Evolutionary conservation across 92 coral and sea anemone species (phyloP).

Genomic region (Porites divaricata): DNA sequence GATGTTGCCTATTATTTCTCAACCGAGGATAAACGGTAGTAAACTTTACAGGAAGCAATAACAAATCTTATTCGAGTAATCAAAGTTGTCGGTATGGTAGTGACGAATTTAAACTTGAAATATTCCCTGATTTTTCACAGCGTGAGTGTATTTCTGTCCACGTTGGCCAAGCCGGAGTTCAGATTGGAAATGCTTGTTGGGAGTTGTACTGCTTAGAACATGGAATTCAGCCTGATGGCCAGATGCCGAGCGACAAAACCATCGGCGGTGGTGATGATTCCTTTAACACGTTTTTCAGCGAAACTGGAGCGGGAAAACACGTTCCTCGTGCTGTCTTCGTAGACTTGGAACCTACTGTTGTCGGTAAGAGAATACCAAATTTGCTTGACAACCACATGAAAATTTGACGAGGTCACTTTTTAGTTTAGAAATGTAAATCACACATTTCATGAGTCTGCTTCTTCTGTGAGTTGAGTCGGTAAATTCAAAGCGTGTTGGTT

Average conservation of each 20-base stretch:
- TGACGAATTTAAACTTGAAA: too few species aligned
- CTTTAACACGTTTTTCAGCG: slow-evolving; percentile 95
- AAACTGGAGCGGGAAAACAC: slow-evolving; percentile 95
- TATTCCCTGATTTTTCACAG: slow-evolving; percentile 23
- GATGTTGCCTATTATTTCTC: too few species aligned
- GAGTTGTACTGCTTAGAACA: slow-evolving; percentile 98
- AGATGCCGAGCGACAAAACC: slow-evolving; percentile 81
- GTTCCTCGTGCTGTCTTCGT: slow-evolving; percentile 97
- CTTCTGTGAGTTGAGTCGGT: too few species aligned
- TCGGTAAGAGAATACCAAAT: slow-evolving; percentile 58
- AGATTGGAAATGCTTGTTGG: slow-evolving; percentile 97
- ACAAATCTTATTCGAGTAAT: too few species aligned
- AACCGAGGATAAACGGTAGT: too few species aligned
- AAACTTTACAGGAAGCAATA: too few species aligned
- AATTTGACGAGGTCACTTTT: too few species aligned
- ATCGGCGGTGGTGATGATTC: slow-evolving; percentile 90
- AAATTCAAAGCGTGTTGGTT: too few species aligned
- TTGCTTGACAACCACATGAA: too few species aligned
- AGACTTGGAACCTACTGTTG: slow-evolving; percentile 93
- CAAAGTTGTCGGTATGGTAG: too few species aligned
- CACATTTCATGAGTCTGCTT: too few species aligned
- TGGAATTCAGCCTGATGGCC: slow-evolving; percentile 96
- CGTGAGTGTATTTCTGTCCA: slow-evolving; percentile 97
- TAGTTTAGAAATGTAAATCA: too few species aligned
- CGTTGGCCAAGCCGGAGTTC: slow-evolving; percentile 97